Percentiles rank a stretch among this genome's conserved stretches.
phyloP scores from a whole-genome alignment of 2,113 vertebrate species.

The Notothenia rossii region DNA sequence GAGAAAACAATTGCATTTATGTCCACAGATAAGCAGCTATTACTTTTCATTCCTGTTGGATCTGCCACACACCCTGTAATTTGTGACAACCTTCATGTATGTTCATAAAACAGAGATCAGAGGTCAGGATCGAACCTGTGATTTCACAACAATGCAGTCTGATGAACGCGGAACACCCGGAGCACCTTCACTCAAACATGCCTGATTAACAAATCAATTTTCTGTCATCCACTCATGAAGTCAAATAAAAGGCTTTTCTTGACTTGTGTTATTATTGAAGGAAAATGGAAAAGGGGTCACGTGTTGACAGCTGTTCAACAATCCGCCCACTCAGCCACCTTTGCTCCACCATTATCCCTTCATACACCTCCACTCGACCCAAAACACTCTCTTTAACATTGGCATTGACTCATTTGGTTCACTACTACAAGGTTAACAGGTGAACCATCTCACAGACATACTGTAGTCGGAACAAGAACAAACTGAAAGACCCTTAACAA shows the following conservation, averaged over 20 bases:
- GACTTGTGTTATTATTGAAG: slow-evolving; percentile 50
- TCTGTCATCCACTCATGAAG: slow-evolving; percentile 60
- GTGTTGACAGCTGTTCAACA: slow-evolving; percentile 39
- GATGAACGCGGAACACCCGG: slow-evolving; percentile 72
- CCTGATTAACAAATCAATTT: slow-evolving; percentile 81
- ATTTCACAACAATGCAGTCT: slow-evolving; percentile 82
- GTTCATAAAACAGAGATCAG: slow-evolving; percentile 68
- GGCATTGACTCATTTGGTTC: slow-evolving; percentile 8
- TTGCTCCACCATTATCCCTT: slow-evolving; percentile 31
- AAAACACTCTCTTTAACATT: background rate
- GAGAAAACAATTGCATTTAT: slow-evolving; percentile 43
- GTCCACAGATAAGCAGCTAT: slow-evolving; percentile 51
- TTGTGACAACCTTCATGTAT: slow-evolving; percentile 59
- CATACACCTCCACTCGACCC: slow-evolving; percentile 5
- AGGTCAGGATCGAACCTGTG: slow-evolving; percentile 76
- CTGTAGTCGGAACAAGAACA: slow-evolving; percentile 12
- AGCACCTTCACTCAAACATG: slow-evolving; percentile 60
- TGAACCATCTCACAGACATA: slow-evolving; percentile 15
- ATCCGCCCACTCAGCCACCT: slow-evolving; percentile 43
- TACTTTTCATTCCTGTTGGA: slow-evolving; percentile 42
- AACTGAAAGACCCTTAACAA: slow-evolving; percentile 1
- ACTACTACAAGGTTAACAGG: background rate
- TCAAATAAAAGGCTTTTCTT: slow-evolving; percentile 45
- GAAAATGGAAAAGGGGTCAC: slow-evolving; percentile 40
- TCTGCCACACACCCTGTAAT: slow-evolving; percentile 66